phyloP scores from a whole-genome alignment of 1,140 invertebrate species.

The Campoletis sonorensis region DNA sequence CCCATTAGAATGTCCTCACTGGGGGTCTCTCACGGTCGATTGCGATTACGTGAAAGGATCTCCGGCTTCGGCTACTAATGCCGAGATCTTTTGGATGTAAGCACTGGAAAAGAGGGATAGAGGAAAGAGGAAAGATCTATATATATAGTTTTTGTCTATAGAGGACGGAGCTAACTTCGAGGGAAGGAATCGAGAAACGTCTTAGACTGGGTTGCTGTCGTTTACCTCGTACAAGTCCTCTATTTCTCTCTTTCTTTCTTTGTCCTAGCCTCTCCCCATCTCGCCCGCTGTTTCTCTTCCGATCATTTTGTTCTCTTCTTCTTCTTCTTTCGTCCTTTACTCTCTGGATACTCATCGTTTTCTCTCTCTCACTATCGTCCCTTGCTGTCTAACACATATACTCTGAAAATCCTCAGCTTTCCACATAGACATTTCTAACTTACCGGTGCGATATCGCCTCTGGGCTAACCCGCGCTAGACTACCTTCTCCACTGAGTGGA shows the following conservation, averaged over 20 bases:
- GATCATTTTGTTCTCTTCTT: background rate
- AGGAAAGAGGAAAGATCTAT: slow-evolving; percentile 1
- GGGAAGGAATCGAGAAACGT: slow-evolving; percentile 31
- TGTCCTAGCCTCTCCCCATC: background rate
- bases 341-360: background rate
- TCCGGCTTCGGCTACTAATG: slow-evolving; percentile 9
- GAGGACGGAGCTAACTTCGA: background rate
- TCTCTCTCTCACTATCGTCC: background rate
- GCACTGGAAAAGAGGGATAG: background rate
- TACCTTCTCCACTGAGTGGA: slow-evolving; percentile 2
- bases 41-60: slow-evolving; percentile 24
- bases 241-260: slow-evolving; percentile 15
- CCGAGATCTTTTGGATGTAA: slow-evolving; percentile 8
- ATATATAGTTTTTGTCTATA: background rate
- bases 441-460: slow-evolving; percentile 39
- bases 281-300: background rate
- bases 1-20: slow-evolving; percentile 39
- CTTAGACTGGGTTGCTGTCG: slow-evolving; percentile 30
- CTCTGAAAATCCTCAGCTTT: slow-evolving; percentile 7
- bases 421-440: slow-evolving; percentile 41
- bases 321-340: background rate
- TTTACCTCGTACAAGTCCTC: slow-evolving; percentile 24
- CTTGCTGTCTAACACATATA: background rate
- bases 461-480: background rate
- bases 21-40: background rate